These are phyloP conservation scores for Platycheirus albimanus DNA, from an alignment of 2,888 invertebrate species.

Conservation along the genomic window DNA sequence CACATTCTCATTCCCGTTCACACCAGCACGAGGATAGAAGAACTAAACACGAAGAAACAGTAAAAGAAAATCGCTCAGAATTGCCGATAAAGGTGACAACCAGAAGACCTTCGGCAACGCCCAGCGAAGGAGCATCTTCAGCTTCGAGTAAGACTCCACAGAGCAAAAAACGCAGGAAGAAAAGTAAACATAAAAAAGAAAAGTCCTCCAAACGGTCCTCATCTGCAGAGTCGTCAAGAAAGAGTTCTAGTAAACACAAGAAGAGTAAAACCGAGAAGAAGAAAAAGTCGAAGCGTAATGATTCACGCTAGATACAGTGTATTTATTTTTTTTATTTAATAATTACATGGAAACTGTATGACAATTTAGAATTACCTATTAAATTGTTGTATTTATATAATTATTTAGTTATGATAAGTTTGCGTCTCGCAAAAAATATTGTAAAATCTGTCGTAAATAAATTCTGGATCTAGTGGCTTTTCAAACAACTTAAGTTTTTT, in stretches of 20 bases:
- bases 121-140: slow-evolving; percentile 54
- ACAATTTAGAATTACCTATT: slow-evolving; percentile 44
- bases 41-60: slow-evolving; percentile 28
- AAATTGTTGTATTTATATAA: slow-evolving; percentile 51
- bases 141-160: slow-evolving; percentile 82
- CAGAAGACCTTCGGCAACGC: slow-evolving; percentile 81
- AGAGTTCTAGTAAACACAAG: slow-evolving; percentile 88
- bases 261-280: slow-evolving; percentile 85
- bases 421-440: slow-evolving; percentile 32
- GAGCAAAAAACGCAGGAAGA: slow-evolving; percentile 84
- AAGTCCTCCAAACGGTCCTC: slow-evolving; percentile 84
- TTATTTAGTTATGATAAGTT: slow-evolving; percentile 36
- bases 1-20: slow-evolving; percentile 17
- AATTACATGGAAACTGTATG: slow-evolving; percentile 40
- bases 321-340: slow-evolving; percentile 32
- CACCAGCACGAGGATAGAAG: slow-evolving; percentile 44
- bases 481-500: slow-evolving; percentile 15
- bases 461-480: slow-evolving; percentile 49
- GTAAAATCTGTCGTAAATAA: slow-evolving; percentile 67
- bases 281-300: slow-evolving; percentile 75
- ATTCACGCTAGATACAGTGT: slow-evolving; percentile 47
- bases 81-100: slow-evolving; percentile 84
- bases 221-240: slow-evolving; percentile 80
- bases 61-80: slow-evolving; percentile 75
- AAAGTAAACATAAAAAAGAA: slow-evolving; percentile 86